Base-by-base conservation (phyloP, 2,797 vertebrate genomes). In the Anabas testudineus region DNA sequence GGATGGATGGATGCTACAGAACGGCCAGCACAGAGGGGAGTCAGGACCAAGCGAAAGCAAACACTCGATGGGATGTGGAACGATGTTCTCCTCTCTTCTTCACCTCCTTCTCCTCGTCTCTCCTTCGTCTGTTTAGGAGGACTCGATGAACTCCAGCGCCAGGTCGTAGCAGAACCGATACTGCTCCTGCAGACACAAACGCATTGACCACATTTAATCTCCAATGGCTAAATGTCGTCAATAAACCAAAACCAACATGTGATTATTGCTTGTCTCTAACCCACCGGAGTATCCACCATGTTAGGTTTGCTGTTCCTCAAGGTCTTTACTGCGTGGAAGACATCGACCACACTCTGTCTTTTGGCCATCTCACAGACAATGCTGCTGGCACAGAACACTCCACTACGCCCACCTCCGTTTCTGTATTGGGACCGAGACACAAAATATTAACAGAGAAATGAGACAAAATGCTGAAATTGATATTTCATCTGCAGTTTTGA, bases 281-380 rank as follows among this genome's bases (percentile, higher is more conserved):
- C 96, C 85, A 99, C 98, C 82, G 97, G 97, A 69, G 95, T 97
- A 80, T 99, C 98, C 84, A 99, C 97, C 97, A 99, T 98, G 93
- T 99, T 99, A 51, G 98, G 97, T 56, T 99, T 99, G 86, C 97
- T 99, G 94, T 99, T 99, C 85, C 98, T 88, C 85, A 99, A 90
- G 12, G 97, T 99, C 93, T 99, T 99, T 15, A 99, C 97, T 0
- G 97, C 98, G 0, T 99, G 98, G 91, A 99, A 99, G 71, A 99
- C 96, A 0, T 99, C 98, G 0, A 99, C 97, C 80, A 99, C 97
- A 0, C 97, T 99, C 92, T 99, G 98, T 60, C 98, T 95, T 85
- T 99, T 99, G 16, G 97, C 95, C 97, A 99, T 99, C 91, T 99
- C 98, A 7, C 98, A 98, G 84, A 99, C 98, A 5, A 99, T 99